Conservation (phyloP, 2,113 vertebrate species). For the Accipiter virgatus region DNA sequence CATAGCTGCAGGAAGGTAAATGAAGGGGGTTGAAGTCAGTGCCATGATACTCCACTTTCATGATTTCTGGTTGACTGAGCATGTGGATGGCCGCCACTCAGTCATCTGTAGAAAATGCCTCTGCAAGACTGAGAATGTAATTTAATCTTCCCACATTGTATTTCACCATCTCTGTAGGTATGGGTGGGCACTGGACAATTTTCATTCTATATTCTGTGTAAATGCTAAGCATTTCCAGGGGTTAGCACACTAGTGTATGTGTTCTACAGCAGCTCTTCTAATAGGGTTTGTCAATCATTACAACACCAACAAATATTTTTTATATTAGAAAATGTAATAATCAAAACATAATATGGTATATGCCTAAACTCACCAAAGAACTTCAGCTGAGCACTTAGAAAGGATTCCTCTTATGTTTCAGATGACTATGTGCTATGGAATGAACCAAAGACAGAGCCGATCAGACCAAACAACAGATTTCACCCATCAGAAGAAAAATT, state of each 20-base stretch:
- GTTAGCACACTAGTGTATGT: neutral
- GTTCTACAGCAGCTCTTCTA: neutral
- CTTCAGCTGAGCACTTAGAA: neutral
- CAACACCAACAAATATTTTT: neutral
- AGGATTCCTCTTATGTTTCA: conserved; percentile 62
- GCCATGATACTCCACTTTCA: neutral
- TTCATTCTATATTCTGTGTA: neutral
- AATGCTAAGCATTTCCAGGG: neutral
- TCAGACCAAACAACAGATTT: neutral
- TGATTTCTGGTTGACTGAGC: neutral
- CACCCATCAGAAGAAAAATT: conserved; percentile 30
- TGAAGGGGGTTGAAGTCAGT: rapidly evolving
- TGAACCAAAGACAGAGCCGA: conserved; percentile 10
- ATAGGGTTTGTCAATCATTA: neutral
- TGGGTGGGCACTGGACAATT: neutral
- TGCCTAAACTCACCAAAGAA: neutral
- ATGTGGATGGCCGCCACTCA: neutral
- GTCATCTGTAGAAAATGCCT: neutral
- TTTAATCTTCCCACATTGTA: neutral
- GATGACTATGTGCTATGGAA: conserved; percentile 71
- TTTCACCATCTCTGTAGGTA: neutral
- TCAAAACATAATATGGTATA: neutral
- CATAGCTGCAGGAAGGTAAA: neutral
- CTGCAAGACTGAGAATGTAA: neutral
- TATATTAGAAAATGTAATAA: neutral